Evolutionary conservation across 2,797 vertebrate species (phyloP).

Genomic region (Sebastes aleutianus): DNA sequence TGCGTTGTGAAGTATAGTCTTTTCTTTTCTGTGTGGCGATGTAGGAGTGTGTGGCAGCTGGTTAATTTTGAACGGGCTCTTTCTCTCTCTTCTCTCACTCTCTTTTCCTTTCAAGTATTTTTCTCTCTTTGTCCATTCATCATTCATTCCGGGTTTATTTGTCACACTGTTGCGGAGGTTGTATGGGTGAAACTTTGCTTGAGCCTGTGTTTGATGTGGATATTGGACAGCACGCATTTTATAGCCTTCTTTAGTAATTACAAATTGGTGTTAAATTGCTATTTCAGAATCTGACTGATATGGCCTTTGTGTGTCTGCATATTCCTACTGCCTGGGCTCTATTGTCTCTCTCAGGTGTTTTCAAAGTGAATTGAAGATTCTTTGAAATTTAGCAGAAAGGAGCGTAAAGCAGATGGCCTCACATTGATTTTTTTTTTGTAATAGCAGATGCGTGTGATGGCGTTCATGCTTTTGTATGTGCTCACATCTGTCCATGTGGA

Average conservation of each 20-base stretch:
- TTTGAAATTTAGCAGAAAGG: conserved; percentile 31
- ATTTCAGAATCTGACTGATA: background rate
- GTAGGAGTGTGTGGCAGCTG: conserved; percentile 14
- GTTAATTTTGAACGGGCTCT: conserved; percentile 2
- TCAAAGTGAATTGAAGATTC: conserved; percentile 19
- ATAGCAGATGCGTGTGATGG: conserved; percentile 5
- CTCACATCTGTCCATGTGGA: conserved; percentile 29
- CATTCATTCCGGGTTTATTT: background rate
- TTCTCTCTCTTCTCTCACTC: background rate
- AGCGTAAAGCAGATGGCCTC: conserved; percentile 38
- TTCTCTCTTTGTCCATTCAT: background rate
- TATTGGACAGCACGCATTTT: background rate
- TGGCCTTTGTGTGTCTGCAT: conserved; percentile 22
- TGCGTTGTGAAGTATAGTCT: background rate
- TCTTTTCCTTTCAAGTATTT: background rate
- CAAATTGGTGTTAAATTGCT: conserved; percentile 10
- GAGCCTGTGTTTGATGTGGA: background rate
- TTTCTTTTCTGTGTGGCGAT: background rate
- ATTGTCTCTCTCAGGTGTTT: conserved; percentile 29
- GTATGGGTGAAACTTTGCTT: background rate
- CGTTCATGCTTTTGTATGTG: conserved; percentile 1
- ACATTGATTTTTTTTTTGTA: conserved; percentile 6
- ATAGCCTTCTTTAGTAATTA: background rate
- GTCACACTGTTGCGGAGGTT: background rate
- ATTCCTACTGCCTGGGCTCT: background rate